Evolutionary conservation across 2,888 invertebrate species (phyloP).

Genomic region (Lasioglossum zephyrum): DNA sequence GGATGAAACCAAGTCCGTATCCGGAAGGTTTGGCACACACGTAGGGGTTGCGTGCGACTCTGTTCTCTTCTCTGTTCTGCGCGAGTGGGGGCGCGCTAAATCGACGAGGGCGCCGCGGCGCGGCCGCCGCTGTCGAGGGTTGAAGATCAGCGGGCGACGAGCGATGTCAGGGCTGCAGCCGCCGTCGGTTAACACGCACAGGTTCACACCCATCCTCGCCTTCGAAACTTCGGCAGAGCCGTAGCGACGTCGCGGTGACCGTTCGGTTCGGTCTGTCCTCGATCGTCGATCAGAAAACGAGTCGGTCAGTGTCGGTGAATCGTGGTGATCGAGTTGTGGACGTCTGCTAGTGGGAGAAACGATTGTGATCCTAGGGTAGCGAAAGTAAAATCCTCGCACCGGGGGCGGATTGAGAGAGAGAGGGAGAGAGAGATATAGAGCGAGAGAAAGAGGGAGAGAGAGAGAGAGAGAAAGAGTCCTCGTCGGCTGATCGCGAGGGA

Average conservation of each 20-base stretch:
- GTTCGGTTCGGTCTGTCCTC: not conserved
- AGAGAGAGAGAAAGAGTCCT: not conserved
- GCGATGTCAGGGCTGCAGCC: slow-evolving; percentile 69
- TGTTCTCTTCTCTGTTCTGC: not conserved
- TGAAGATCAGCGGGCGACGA: slow-evolving; percentile 56
- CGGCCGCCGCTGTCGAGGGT: slow-evolving; percentile 41
- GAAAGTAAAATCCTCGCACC: slow-evolving; percentile 21
- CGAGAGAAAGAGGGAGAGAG: not conserved
- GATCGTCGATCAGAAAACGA: not conserved
- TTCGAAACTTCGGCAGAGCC: slow-evolving; percentile 21
- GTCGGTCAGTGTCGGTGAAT: slow-evolving; percentile 32
- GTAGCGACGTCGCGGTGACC: slow-evolving; percentile 41
- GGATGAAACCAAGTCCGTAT: not conserved
- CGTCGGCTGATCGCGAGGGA: not conserved
- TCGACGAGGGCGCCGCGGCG: slow-evolving; percentile 51
- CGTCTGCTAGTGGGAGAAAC: not conserved
- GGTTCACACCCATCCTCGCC: slow-evolving; percentile 73
- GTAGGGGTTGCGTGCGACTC: slow-evolving; percentile 44
- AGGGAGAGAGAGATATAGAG: not conserved
- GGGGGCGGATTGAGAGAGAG: not conserved
- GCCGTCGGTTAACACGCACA: slow-evolving; percentile 69
- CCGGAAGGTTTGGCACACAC: not conserved
- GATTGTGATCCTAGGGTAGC: not conserved
- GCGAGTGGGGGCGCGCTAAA: slow-evolving; percentile 19
- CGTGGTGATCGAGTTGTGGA: not conserved